Evolutionary conservation across 23 tunicate genomes (phyloP), one percentile per base, ranked within the genome.

Genomic region (Halocynthia roretzi): DNA sequence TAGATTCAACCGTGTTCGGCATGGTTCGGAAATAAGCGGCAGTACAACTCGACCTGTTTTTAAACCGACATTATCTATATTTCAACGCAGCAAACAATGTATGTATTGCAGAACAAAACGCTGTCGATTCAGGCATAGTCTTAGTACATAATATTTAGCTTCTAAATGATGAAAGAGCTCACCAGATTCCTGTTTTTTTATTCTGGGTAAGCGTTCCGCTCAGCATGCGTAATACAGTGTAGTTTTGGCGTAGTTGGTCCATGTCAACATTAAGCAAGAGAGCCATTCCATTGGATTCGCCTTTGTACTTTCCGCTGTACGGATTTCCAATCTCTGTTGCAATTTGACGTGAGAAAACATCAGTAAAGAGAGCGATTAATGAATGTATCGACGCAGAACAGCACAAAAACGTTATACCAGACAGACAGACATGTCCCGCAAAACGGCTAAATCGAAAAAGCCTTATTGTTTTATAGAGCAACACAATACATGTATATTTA

Each of bases 291-390:
- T 75, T 80, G 18, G 70, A 72, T 55, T 70, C 75, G 5, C 87
- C 87, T 40, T 88, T 78, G 80, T 78, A 88, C 53, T 65, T 55
- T 6, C 95, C 95, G 58, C 95, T 88, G 68, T 75, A 50, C 22
- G 95, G 87, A 50, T 71, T 61, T 60, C 23, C 51, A 55, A 71
- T 54, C 14, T 22, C 78, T 74, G 40, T 31, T 31, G 44, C 44
- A 31, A 31, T 31, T 31, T 31, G 44, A 31, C 44, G 44, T 31
- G 4, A 31, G 44, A 31, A 31, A 31, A 31, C 4, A 31, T 31
- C 44, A 31, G 44, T 31, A 31, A 31, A 31, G 44, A 0, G 44
- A 0, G 44, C 44, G 4, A 31, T 31, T 31, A 31, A 31, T 31
- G 44, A 31, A 31, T 31, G 44, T 31, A 31, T 31, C 44, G 44